These are phyloP conservation scores for Graphium colonna DNA, from an alignment of 2,888 invertebrate genomes.

Conservation along the genomic window DNA sequence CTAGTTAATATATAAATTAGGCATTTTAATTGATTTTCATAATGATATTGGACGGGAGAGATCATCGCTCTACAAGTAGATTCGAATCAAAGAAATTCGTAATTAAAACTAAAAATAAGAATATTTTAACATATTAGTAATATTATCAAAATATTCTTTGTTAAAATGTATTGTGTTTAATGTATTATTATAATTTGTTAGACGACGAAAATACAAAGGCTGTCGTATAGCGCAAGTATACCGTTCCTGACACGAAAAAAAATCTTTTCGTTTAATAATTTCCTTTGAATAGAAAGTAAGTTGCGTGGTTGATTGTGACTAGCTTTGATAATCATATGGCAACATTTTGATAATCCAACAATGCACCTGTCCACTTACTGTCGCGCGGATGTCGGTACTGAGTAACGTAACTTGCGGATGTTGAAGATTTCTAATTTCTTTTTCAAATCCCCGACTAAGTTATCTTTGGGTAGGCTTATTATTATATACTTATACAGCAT, in stretches of 20 bases:
- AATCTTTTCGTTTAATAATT: not conserved
- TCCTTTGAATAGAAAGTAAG: slow-evolving; percentile 46
- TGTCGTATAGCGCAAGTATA: not conserved
- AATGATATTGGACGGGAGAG: too few species aligned
- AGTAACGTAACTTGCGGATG: slow-evolving; percentile 22
- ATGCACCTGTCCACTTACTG: slow-evolving; percentile 55
- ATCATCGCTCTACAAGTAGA: too few species aligned
- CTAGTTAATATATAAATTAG: too few species aligned
- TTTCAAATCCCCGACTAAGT: not conserved
- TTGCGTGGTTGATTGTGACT: slow-evolving; percentile 53
- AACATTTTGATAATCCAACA: slow-evolving; percentile 44
- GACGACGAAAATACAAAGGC: not conserved
- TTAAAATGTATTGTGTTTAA: too few species aligned
- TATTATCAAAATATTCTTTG: too few species aligned
- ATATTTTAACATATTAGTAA: too few species aligned
- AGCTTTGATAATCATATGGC: slow-evolving; percentile 42
- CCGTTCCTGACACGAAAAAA: not conserved
- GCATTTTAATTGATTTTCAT: too few species aligned
- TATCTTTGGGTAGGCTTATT: not conserved
- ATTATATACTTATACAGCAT: too few species aligned
- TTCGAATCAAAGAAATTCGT: too few species aligned
- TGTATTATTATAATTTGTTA: too few species aligned
- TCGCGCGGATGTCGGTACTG: slow-evolving; percentile 40
- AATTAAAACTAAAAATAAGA: too few species aligned
- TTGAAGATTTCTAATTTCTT: not conserved